phyloP scores from a whole-genome alignment of 2,113 vertebrate species.

The Sapayoa aenigma region DNA sequence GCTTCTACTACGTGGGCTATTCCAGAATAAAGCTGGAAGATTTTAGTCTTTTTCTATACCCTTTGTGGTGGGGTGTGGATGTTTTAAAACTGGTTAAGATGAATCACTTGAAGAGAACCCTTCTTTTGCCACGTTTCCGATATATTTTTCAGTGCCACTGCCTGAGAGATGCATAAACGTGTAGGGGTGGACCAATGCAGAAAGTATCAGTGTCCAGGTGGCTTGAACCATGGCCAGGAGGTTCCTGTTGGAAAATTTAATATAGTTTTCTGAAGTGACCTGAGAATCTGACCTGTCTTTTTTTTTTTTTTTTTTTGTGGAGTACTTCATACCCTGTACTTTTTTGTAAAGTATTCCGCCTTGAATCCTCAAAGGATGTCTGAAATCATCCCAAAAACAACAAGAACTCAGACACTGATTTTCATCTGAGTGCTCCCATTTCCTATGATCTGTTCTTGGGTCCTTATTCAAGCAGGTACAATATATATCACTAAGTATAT shows the following conservation, averaged over 20 bases:
- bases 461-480: not conserved
- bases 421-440: not conserved
- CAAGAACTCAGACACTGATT: not conserved
- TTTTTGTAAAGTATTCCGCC: not conserved
- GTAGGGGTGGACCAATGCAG: not conserved
- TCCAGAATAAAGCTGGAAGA: not conserved
- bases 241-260: not conserved
- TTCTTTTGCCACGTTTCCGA: not conserved
- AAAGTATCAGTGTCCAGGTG: not conserved
- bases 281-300: not conserved
- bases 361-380: not conserved
- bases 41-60: not conserved
- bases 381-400: not conserved
- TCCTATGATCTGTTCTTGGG: not conserved
- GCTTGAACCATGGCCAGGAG: not conserved
- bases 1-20: not conserved
- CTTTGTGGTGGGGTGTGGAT: not conserved
- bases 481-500: fast-evolving
- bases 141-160: not conserved
- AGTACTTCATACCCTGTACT: not conserved
- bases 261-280: not conserved
- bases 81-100: not conserved
- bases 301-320: not conserved
- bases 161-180: not conserved
- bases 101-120: not conserved